phyloP scores from a whole-genome alignment of 2,888 invertebrate species.

The Calameuta filiformis region DNA sequence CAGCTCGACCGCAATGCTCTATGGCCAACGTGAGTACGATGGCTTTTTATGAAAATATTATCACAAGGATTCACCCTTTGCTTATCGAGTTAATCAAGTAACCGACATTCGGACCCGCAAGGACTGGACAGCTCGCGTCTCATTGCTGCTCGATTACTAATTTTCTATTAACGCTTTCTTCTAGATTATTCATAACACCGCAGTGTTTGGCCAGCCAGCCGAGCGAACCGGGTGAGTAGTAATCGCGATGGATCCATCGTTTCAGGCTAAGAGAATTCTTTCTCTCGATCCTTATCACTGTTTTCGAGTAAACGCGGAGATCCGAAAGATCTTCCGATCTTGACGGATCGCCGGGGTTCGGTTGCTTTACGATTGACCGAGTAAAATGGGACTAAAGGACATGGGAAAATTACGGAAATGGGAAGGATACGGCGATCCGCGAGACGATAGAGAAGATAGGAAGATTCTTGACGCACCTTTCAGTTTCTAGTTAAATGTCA shows the following conservation, averaged over 20 bases:
- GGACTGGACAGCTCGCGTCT: not conserved
- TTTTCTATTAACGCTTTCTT: conserved; percentile 51
- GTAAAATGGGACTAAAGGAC: no score
- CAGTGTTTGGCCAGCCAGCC: conserved; percentile 68
- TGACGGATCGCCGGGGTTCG: not conserved
- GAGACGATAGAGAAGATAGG: not conserved
- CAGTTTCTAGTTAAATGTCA: not conserved
- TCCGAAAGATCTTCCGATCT: not conserved
- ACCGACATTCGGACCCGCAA: not conserved
- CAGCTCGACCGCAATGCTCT: conserved; percentile 74
- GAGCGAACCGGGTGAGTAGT: conserved; percentile 72
- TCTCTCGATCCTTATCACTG: not conserved
- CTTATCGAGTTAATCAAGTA: not conserved
- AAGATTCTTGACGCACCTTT: not conserved
- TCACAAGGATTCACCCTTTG: not conserved
- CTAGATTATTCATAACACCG: conserved; percentile 76
- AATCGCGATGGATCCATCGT: not conserved
- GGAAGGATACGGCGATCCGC: not conserved
- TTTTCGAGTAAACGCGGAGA: not conserved
- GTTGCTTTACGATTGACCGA: not conserved
- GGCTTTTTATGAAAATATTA: not conserved
- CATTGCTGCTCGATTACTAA: conserved; percentile 24
- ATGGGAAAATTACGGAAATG: not conserved
- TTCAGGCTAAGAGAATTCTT: not conserved
- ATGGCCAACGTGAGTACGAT: conserved; percentile 73